Base-by-base conservation (phyloP, 2,888 invertebrate species). In the Encarsia formosa region DNA sequence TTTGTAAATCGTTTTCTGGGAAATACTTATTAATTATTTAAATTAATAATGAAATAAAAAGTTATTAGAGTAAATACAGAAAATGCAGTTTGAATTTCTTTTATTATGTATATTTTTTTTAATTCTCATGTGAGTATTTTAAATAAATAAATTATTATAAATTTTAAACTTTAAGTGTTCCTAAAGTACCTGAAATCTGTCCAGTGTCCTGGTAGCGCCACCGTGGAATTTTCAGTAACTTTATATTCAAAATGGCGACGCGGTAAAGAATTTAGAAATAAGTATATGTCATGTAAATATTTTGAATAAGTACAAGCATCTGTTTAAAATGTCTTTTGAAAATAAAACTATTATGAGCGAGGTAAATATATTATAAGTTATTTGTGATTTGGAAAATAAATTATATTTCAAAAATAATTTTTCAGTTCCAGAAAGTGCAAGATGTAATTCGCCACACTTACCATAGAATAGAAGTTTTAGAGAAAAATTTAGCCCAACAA, bases 391-490 rank as follows among this genome's bases (percentile, higher is more conserved):
- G n/a, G n/a, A n/a, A n/a, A n/a, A n/a, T 13, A 13, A 29, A 29
- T 29, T 8, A 29, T 29, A 29, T 29, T 13, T 29, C 29, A 13
- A 29, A 29, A 29, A 29, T 8, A 34, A n/a, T 34, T 15, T 34
- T 57, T 48, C 38, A 73, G 73, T 61, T 72, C 39, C 65, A 69
- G 49, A 58, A 57, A 8, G 60, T 68, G 8, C 67, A 72, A 44
- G 67, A 71, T 24, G 54, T 58, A 4, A 58, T 73, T 31, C 60
- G 64, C 39, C 61, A 64, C 5, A 67, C 65, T 4, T 47, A 67
- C 47, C 59, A 68, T 26, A 60, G 63, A 19, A 63, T 71, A 0
- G 60, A 65, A 18, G 48, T 64, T 3, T 61, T 72, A 8, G 67
- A 70, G 42, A 64, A 58, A 46, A 66, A 64, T 41, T 60, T 73